These are phyloP conservation scores for Stigmatopora nigra DNA, from an alignment of 2,113 vertebrate species.

Conservation along the genomic window DNA sequence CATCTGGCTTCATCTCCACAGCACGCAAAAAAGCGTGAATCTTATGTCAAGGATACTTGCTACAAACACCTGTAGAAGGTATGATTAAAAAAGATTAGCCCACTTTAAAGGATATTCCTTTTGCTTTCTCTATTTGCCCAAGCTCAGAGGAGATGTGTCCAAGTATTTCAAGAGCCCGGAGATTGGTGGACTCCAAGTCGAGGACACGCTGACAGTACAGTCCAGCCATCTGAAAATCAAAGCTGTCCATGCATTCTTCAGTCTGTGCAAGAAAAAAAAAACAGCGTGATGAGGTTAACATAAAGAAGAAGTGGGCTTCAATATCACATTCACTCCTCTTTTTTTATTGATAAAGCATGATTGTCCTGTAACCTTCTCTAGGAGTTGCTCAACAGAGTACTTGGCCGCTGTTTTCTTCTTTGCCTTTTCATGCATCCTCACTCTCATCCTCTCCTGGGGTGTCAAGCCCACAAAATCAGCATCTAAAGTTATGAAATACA, in stretches of 20 bases:
- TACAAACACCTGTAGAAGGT: not conserved
- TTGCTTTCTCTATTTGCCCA: slow-evolving; percentile 70
- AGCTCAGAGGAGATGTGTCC: slow-evolving; percentile 75
- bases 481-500: slow-evolving; percentile 23
- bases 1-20: slow-evolving; percentile 70
- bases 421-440: slow-evolving; percentile 71
- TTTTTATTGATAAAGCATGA: not conserved
- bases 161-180: slow-evolving; percentile 69
- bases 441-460: slow-evolving; percentile 70
- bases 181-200: slow-evolving; percentile 70
- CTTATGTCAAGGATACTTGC: slow-evolving; percentile 59
- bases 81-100: not conserved
- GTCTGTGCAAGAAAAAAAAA: slow-evolving; percentile 55
- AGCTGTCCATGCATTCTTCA: slow-evolving; percentile 73
- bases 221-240: slow-evolving; percentile 74
- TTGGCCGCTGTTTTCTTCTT: slow-evolving; percentile 75
- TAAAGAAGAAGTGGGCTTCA: not conserved
- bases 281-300: not conserved
- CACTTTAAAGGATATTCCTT: slow-evolving; percentile 67
- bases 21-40: slow-evolving; percentile 64
- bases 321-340: no score
- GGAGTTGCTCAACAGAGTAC: slow-evolving; percentile 67
- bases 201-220: slow-evolving; percentile 75
- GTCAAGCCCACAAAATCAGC: slow-evolving; percentile 52
- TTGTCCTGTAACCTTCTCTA: slow-evolving; percentile 66